Percentiles rank a stretch among this genome's conserved stretches.
Conservation (phyloP, 1,140 invertebrate species). For the Drosophila suzukii region DNA sequence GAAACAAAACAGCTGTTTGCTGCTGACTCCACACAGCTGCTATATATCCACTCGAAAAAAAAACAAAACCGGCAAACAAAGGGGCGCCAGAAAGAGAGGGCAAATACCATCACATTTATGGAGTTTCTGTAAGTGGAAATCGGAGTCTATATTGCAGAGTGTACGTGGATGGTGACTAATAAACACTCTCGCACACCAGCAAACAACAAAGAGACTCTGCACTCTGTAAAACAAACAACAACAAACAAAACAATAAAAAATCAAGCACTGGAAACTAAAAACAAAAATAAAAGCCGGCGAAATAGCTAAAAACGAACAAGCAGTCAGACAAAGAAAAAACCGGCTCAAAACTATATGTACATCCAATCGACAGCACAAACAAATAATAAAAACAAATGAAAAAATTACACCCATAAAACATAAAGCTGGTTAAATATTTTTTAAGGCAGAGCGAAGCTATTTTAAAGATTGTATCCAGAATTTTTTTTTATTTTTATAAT, state of each 20-base stretch:
- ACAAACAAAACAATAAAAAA: constrained; percentile 48
- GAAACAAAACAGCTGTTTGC: constrained; percentile 66
- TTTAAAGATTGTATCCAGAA: too few relatives aligned
- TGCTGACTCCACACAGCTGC: constrained; percentile 42
- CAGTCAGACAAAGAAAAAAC: constrained; percentile 72
- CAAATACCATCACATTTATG: constrained; percentile 28
- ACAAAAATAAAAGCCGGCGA: constrained; percentile 70
- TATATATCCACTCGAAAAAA: constrained; percentile 14
- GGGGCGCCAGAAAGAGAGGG: constrained; percentile 20
- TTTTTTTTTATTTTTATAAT: too few relatives aligned
- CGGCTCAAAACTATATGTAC: constrained; percentile 55
- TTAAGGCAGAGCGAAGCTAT: too few relatives aligned
- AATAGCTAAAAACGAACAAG: constrained; percentile 60
- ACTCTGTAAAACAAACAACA: constrained; percentile 38
- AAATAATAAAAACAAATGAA: constrained; percentile 33
- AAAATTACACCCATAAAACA: neutral
- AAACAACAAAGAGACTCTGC: constrained; percentile 30
- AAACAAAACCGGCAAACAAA: constrained; percentile 59
- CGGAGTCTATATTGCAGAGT: constrained; percentile 20
- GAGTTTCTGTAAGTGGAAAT: constrained; percentile 62
- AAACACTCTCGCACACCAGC: constrained; percentile 42
- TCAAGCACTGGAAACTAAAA: constrained; percentile 21
- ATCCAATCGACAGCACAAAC: constrained; percentile 12
- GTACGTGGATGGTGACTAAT: constrained; percentile 61
- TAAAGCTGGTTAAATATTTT: too few relatives aligned